Base-by-base conservation (phyloP, 2,888 invertebrate species). In the Trissolcus japonicus region DNA sequence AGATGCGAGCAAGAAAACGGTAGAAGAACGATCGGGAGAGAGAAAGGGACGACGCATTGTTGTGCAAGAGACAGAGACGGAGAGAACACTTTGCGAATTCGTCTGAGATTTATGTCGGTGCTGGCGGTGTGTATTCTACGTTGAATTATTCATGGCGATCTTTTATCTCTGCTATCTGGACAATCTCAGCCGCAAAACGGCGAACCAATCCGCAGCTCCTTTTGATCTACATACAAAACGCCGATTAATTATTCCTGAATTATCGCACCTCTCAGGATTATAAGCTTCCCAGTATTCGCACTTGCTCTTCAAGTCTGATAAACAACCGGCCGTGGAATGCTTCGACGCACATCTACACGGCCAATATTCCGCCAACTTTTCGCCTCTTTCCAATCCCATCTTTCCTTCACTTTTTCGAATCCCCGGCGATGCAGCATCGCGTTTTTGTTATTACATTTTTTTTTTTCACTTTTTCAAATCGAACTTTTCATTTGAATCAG, bases 101-200 rank as follows among this genome's bases (percentile, higher is more conserved):
- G 46, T 13, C 40, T 43, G 62, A 68, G 67, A 74, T 74, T 74
- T 74, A 74, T 62, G 61, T 62, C 68, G 75, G 63, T 50, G 71
- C 43, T 56, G 74, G n/a, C 46, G 59, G 40, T 54, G 72, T 53
- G 59, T 25, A 65, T 43, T 25, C 40, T 59, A 59, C 75, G 61
- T 63, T 75, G 75, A 75, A 75, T 75, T 25, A 75, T 75, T 75
- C 68, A 75, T 68, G 60, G n/a, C 57, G 67, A 57, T 43, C 57
- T 57, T 62, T 61, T 67, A 67, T 67, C 67, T 43, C 14, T 46
- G 57, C 62, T 25, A 74, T 74, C 74, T 56, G 51, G 48, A 17
- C 57, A 68, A 68, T 75, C 68, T 63, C 54, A 25, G 19, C 67
- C 60, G 68, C 71, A 50, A 46, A 59, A 41, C 43, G 51, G 43